Percentiles rank a stretch among this genome's conserved stretches.
Evolutionary conservation across 2,888 invertebrate species (phyloP).

Genomic region (Tetragnatha montana): DNA sequence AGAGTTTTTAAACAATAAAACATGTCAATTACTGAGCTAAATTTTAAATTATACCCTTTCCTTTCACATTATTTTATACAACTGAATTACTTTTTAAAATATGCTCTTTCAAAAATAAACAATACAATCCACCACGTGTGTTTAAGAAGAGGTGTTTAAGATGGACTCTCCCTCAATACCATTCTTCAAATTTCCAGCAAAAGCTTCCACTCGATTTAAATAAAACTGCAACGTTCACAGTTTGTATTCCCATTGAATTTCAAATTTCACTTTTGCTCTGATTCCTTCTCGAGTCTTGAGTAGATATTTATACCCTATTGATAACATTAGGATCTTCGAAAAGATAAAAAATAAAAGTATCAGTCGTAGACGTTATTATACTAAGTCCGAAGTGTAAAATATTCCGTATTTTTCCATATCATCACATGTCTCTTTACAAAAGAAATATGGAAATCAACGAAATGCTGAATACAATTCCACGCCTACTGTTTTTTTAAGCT

Average conservation of each 20-base stretch:
- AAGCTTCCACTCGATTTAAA: neutral
- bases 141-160: no score
- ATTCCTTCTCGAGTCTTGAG: neutral
- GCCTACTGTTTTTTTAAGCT: neutral
- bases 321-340: neutral
- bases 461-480: neutral
- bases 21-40: no score
- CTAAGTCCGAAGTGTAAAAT: neutral
- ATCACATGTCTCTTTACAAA: neutral
- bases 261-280: neutral
- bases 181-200: neutral
- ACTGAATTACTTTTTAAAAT: no score
- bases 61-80: no score
- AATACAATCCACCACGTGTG: no score
- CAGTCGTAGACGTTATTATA: neutral
- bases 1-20: no score
- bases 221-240: neutral
- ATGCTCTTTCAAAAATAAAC: no score
- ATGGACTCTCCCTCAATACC: neutral
- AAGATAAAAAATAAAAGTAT: neutral
- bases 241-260: conserved; percentile 1
- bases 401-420: neutral
- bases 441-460: neutral
- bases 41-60: no score
- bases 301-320: neutral